Base-by-base conservation (phyloP, 1,140 invertebrate species). In the Ditylenchus dipsaci region DNA sequence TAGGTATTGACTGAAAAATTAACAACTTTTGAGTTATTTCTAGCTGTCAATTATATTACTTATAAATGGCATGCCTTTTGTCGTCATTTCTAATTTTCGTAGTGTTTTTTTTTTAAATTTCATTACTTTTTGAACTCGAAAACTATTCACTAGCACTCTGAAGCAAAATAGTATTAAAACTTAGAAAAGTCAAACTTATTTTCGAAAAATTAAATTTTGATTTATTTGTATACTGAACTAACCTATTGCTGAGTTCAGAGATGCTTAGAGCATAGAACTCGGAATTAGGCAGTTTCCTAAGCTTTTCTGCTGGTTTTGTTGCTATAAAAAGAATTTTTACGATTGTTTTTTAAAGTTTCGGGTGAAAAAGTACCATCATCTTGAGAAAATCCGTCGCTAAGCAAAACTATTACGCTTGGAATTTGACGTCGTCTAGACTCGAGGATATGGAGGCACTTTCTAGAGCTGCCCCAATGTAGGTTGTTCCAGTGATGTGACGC, bases 321-420 rank as follows among this genome's bases (percentile, higher is more conserved):
- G 74, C 49, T 53, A 26, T 7, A 53, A 53, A 21, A 7, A 7
- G n/a, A 53, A 7, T 53, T 53, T 17, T 53, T 7, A 26, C 3
- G 15, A 19, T 5, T 53, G 3, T 53, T 53, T 53, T 7, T 53
- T 5, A 7, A 3, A 26, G 3, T 53, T 53, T 53, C 15, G n/a
- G 3, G 23, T 53, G 23, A 53, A 53, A 53, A 7, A 8, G n/a
- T 21, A 53, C 49, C 73, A 47, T 79, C 76, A 53, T 79, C 78
- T 60, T 79, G 78, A 15, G 78, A 78, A 59, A 73, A 79, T 19
- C 78, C 78, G 59, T 79, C 78, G 47, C 73, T 77, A 23, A 80
- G 49, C 26, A 79, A 53, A 58, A 79, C 60, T n/a, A 81, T 70
- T 21, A 79, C 53, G 29, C 45, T 76, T 45, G 76, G 76, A 21